Base-by-base conservation (phyloP, 2,113 vertebrate species). In the Peromyscus californicus region DNA sequence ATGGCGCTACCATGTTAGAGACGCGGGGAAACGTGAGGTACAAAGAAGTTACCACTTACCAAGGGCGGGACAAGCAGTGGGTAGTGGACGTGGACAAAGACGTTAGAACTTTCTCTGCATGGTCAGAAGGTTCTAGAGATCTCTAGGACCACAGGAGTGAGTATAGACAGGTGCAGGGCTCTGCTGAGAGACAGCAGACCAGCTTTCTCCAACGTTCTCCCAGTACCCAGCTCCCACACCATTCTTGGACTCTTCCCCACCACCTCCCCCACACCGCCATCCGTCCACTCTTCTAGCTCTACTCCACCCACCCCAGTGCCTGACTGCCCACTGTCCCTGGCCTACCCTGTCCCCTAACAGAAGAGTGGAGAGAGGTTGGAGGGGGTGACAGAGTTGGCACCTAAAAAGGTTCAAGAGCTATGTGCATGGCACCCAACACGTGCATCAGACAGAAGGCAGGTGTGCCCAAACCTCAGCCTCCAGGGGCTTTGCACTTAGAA, bases 391-490 rank as follows among this genome's bases (percentile, higher is more conserved):
- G 7, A 65, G 57, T 3, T 11, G 15, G 24, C 13, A 22, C 17
- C 15, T 33, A 54, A 21, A 21, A 54, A 85, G 67, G 36, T 21
- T 48, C 57, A 42, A 42, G 48, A 67, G 19, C 17, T 21, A 36
- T 33, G 42, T 3, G 16, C 8, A 10, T 8, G 36, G 5, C 1
- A 4, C 24, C 61, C 83, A 86, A 21, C 29, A 51, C 11, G 8
- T 51, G 33, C 85, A 88, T 7, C 21, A 57, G 22, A 70, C 85
- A 7, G 45, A 31, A 21, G 54, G 13, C n/a, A 69, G 48, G 72
- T 17, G n/a, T 8, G 0, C 2, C 0, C 2, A 22, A 70, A 33
- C 6, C 51, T 65, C 16, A 7, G 59, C 33, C 19, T 67, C 31
- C 3, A 16, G 22, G 6, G 29, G 70, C 79, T 85, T 22, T 39